Conservation (phyloP, 2,888 invertebrate species). For the Drosophila koepferae region DNA sequence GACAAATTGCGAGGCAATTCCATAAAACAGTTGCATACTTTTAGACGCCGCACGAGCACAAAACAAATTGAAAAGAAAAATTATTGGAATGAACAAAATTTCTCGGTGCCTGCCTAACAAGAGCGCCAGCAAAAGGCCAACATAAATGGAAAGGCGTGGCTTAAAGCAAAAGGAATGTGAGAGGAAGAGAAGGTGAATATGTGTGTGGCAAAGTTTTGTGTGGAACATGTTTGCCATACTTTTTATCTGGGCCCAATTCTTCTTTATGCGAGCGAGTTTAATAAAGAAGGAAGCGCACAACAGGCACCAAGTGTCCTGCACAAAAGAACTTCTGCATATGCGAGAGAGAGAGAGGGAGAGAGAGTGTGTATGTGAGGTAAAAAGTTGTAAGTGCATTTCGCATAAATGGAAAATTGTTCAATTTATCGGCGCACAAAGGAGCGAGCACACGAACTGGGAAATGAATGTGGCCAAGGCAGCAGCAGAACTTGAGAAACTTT, state of each 20-base stretch:
- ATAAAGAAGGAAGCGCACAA: constrained; percentile 53
- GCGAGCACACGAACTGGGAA: constrained; percentile 9
- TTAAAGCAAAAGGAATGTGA: not conserved
- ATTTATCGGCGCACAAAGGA: constrained; percentile 67
- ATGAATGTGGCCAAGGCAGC: constrained; percentile 38
- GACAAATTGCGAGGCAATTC: constrained; percentile 54
- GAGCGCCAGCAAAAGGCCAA: constrained; percentile 5
- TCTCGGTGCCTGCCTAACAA: constrained; percentile 55
- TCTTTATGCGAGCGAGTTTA: constrained; percentile 49
- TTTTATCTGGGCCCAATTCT: constrained; percentile 49
- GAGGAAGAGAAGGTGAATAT: not conserved
- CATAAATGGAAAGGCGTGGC: constrained; percentile 34
- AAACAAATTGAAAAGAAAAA: constrained; percentile 33
- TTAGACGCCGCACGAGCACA: constrained; percentile 7
- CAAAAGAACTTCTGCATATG: constrained; percentile 28
- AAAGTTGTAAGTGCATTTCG: constrained; percentile 67
- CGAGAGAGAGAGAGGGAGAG: not conserved
- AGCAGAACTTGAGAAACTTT: constrained; percentile 43
- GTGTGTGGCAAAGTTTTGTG: constrained; percentile 40
- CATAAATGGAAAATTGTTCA: constrained; percentile 73
- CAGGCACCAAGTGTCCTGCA: constrained; percentile 37
- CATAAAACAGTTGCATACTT: constrained; percentile 45
- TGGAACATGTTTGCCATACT: constrained; percentile 60
- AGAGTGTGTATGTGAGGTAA: constrained; percentile 10
- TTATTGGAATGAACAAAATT: constrained; percentile 44